These are phyloP conservation scores for Hydrochoerus hydrochaeris DNA, from an alignment of 2,113 vertebrate species.

Conservation along the genomic window DNA sequence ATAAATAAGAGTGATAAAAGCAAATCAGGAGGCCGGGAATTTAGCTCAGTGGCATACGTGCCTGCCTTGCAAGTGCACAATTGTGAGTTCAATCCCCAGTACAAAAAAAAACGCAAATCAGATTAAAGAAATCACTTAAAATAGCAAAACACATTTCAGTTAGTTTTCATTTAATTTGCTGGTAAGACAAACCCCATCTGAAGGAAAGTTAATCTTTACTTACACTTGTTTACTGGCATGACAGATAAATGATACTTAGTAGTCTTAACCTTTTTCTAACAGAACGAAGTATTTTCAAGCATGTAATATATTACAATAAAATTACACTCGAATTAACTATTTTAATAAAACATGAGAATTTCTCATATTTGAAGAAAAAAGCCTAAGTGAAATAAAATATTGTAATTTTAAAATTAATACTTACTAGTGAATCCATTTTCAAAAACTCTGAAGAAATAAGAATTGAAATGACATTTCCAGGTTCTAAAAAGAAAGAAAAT, in stretches of 20 bases:
- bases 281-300: conserved; percentile 6
- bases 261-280: neutral
- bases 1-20: conserved; percentile 41
- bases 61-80: too few relatives aligned
- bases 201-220: conserved; percentile 17
- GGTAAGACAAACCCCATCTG: conserved; percentile 36
- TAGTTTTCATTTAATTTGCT: conserved; percentile 50
- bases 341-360: conserved; percentile 20
- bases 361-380: conserved; percentile 30
- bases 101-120: neutral
- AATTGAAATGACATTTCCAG: conserved; percentile 99
- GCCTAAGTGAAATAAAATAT: conserved; percentile 5
- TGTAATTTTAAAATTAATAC: conserved; percentile 84
- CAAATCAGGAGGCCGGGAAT: neutral
- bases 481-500: conserved; percentile 90
- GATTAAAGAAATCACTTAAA: conserved; percentile 40
- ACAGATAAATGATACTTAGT: neutral
- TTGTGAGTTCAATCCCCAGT: too few relatives aligned
- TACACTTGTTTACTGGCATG: conserved; percentile 19
- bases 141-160: conserved; percentile 15
- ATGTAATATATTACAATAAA: conserved; percentile 2
- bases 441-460: conserved; percentile 99
- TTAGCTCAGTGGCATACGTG: too few relatives aligned
- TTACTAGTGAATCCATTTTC: conserved; percentile 99
- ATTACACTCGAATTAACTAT: conserved; percentile 21